A percentile compares a stretch with the other conserved stretches of the same genome.
phyloP scores from a whole-genome alignment of 2,888 invertebrate species.

The Margaritifera margaritifera region DNA sequence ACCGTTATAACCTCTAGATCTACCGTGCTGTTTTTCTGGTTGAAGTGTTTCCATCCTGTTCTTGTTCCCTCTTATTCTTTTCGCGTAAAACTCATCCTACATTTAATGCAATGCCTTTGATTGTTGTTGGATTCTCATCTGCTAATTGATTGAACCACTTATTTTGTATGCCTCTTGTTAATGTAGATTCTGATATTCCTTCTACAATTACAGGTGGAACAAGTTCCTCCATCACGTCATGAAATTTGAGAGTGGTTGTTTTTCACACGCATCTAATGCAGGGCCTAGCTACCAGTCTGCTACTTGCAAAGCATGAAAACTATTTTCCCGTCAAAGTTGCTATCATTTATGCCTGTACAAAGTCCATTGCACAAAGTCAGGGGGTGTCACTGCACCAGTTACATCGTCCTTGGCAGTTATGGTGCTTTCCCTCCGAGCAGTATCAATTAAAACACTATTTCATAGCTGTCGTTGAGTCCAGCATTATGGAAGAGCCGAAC shows the following conservation, averaged over 20 bases:
- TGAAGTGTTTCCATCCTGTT: background rate
- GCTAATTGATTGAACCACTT: background rate
- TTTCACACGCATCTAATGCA: background rate
- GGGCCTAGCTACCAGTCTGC: conserved; percentile 5
- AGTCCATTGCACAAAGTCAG: background rate
- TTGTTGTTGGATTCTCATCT: background rate
- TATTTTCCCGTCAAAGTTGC: background rate
- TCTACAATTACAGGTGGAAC: conserved; percentile 3
- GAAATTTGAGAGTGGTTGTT: background rate
- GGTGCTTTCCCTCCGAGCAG: no score
- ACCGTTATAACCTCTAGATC: background rate
- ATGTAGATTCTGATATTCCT: conserved; percentile 1
- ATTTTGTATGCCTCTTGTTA: background rate
- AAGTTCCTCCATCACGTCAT: background rate
- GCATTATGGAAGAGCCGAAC: no score
- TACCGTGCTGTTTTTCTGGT: background rate
- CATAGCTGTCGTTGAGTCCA: no score
- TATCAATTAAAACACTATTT: no score
- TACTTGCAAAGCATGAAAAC: background rate
- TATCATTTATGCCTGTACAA: conserved; percentile 3
- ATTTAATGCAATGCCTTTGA: no score
- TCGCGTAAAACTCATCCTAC: no score
- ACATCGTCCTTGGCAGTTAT: background rate
- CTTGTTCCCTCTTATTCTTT: no score
- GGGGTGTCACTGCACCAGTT: conserved; percentile 1